Percentiles rank a stretch among this genome's conserved stretches.
Evolutionary conservation across 2,888 invertebrate species (phyloP).

Genomic region (Melinaea marsaeus): DNA sequence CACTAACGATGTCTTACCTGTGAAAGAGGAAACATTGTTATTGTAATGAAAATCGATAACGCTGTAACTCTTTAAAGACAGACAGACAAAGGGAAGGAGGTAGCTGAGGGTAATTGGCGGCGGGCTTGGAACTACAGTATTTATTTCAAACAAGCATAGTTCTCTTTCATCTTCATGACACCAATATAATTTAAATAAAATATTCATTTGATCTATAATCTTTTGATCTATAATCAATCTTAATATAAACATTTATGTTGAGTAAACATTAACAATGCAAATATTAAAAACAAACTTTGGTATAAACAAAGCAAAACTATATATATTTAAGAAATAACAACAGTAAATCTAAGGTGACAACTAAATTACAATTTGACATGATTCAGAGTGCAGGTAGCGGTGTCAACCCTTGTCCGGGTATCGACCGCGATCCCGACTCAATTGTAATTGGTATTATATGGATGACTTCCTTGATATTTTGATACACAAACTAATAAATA

Average conservation of each 20-base stretch:
- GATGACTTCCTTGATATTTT: constrained; percentile 9
- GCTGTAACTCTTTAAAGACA: background rate
- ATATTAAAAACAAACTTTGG: too few species aligned
- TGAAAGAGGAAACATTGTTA: constrained; percentile 29
- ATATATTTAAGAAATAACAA: background rate
- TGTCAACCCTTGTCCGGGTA: constrained; percentile 16
- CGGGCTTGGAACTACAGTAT: too few species aligned
- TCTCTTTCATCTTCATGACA: too few species aligned
- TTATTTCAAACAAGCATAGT: too few species aligned
- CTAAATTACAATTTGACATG: background rate
- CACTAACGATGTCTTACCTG: constrained; percentile 37
- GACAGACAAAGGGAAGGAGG: background rate
- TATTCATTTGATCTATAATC: too few species aligned
- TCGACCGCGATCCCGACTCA: background rate
- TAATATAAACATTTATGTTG: too few species aligned
- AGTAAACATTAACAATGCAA: too few species aligned
- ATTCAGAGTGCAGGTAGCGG: constrained; percentile 11
- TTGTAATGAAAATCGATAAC: constrained; percentile 15
- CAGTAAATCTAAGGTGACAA: background rate
- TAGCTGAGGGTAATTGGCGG: background rate
- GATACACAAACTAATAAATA: background rate
- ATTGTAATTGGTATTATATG: constrained; percentile 10
- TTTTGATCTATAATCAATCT: too few species aligned
- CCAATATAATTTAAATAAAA: too few species aligned
- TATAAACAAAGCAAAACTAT: background rate